Percentiles rank a stretch among this genome's conserved stretches.
These are phyloP conservation scores for Zalophus californianus DNA, from an alignment of 2,797 vertebrate species.

Conservation along the genomic window DNA sequence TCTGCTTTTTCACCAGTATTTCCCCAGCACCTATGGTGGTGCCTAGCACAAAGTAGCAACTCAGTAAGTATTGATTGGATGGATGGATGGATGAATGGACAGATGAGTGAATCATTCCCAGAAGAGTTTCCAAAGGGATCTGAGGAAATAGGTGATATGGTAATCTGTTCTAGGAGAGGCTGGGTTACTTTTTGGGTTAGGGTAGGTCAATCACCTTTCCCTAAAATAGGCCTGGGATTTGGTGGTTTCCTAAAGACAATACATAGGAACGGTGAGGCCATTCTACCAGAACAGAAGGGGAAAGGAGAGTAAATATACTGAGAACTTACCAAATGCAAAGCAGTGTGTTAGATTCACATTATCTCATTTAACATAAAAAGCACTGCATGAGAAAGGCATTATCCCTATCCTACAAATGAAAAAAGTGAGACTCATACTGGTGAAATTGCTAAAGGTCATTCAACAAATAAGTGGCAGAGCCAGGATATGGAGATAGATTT, in stretches of 20 bases:
- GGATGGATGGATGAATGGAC: background rate
- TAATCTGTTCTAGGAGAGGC: background rate
- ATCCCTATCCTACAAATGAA: background rate
- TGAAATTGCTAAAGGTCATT: background rate
- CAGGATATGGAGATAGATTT: background rate
- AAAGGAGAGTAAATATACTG: background rate
- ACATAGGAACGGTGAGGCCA: background rate
- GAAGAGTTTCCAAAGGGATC: background rate
- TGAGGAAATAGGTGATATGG: background rate
- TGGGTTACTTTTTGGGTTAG: background rate
- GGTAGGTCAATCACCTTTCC: background rate
- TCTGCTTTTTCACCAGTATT: background rate
- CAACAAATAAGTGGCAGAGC: background rate
- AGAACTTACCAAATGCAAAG: background rate
- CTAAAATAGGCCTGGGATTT: background rate
- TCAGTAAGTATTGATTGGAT: background rate
- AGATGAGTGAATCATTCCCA: background rate
- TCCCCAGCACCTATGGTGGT: background rate
- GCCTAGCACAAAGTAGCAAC: background rate
- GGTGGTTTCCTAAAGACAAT: background rate
- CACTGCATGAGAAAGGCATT: background rate
- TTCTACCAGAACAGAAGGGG: background rate
- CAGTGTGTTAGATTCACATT: background rate
- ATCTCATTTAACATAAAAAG: conserved; percentile 19
- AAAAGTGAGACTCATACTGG: background rate